Base-by-base conservation (phyloP, 2,888 invertebrate species). In the Anagyrus pseudococci region DNA sequence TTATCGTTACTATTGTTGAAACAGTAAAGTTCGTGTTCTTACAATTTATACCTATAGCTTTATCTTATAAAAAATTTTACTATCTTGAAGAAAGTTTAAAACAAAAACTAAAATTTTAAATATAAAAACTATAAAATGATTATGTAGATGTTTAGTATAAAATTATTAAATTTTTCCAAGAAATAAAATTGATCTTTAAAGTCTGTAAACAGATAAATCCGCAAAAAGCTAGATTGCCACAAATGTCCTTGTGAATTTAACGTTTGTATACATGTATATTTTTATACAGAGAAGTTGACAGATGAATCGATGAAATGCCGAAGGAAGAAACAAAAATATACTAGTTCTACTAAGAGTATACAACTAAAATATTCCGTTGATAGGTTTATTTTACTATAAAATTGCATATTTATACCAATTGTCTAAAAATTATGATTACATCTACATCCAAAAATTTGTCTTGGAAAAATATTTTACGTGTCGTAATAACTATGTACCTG, bases 281-380 rank as follows among this genome's bases (percentile, higher is more conserved):
- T 66, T 66, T 62, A 66, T 66, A 66, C 53, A 61, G 29, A 10
- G 50, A 59, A 41, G 43, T 40, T 33, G n/a, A n/a, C n/a, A n/a
- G n/a, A n/a, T n/a, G n/a, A n/a, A n/a, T n/a, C n/a, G n/a, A 22
- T 1, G n/a, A 40, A 13, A 48, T 19, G 26, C 29, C 49, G 49
- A 19, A 63, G 54, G 15, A 46, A 22, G 25, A 44, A 43, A 49
- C 56, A 53, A 56, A n/a, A n/a, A n/a, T n/a, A n/a, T n/a, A n/a
- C n/a, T n/a, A n/a, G n/a, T n/a, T n/a, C n/a, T n/a, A n/a, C n/a
- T n/a, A n/a, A n/a, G n/a, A n/a, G n/a, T n/a, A n/a, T n/a, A n/a
- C n/a, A n/a, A n/a, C n/a, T n/a, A n/a, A n/a, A n/a, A n/a, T n/a
- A n/a, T n/a, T n/a, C n/a, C n/a, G n/a, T n/a, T n/a, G n/a, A n/a